Base-by-base conservation (phyloP, 2,888 invertebrate genomes). In the Sarcophaga subvicina region DNA sequence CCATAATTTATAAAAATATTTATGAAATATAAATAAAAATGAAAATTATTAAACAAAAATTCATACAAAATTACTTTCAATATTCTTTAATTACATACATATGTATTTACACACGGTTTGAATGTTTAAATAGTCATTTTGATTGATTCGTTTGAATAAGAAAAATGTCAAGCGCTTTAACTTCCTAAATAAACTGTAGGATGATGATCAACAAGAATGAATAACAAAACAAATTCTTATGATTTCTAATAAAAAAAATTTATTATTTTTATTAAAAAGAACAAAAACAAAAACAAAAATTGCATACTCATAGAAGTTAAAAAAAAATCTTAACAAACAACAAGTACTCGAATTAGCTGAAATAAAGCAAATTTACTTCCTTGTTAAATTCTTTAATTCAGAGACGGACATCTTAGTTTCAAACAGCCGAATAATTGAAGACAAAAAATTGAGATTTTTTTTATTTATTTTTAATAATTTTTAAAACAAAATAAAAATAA, bases 281-380 rank as follows among this genome's bases (percentile, higher is more conserved):
- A 25, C 10, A 27, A 12, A 37, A 66, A 66, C 14, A 10, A 17
- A 75, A 22, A 49, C 47, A 49, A 6, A 47, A 77, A 77, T 14
- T 77, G 67, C 77, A 67, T 63, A 77, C n/a, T 77, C 77, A 77
- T 77, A 27, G 20, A n/a, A 37, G 59, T 67, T 67, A 67, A 4
- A n/a, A 37, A 37, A 66, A 54, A 49, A 49, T 25, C 25, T 54
- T 25, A 54, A 14, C 49, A 4, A 71, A 59, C 27, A 60, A 60
- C 27, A 60, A 60, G 60, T 27, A 59, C 60, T 27, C 49, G 17
- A 59, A 25, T 47, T 59, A 77, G 37, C 37, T 37, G 37, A 67
- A 12, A 67, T 59, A 67, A 45, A 45, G 60, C 60, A 59, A 67
- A 62, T 60, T 22, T 71, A 80, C 80, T 80, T 80, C 80, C 80